phyloP scores from a whole-genome alignment of 2,888 invertebrate genomes.

The Erebia ligea region DNA sequence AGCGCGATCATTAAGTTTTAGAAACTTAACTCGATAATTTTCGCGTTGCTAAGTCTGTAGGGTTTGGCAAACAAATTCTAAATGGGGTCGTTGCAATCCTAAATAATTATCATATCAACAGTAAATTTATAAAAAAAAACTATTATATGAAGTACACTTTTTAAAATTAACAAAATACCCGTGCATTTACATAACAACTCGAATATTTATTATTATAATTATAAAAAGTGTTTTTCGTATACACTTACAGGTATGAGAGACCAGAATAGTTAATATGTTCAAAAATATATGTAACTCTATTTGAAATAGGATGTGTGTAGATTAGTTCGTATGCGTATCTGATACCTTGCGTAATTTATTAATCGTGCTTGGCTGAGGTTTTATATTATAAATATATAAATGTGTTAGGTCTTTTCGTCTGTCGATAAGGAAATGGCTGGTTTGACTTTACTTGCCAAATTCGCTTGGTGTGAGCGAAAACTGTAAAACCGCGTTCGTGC shows the following conservation, averaged over 20 bases:
- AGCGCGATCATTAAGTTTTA: neutral
- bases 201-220: conserved; percentile 45
- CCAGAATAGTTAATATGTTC: conserved; percentile 56
- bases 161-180: conserved; percentile 47
- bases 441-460: conserved; percentile 67
- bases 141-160: conserved; percentile 49
- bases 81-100: conserved; percentile 55
- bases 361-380: conserved; percentile 68
- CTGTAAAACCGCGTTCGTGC: conserved; percentile 3
- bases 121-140: conserved; percentile 42
- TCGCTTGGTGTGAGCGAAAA: conserved; percentile 67
- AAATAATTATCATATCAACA: conserved; percentile 55
- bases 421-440: conserved; percentile 45
- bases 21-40: neutral
- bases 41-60: conserved; percentile 9
- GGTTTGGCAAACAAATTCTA: conserved; percentile 19
- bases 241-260: conserved; percentile 68
- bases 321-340: conserved; percentile 56
- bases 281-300: conserved; percentile 49
- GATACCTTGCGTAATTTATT: conserved; percentile 52
- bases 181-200: conserved; percentile 47
- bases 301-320: conserved; percentile 56
- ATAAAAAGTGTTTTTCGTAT: conserved; percentile 50
- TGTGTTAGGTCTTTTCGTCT: conserved; percentile 35
- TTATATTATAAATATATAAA: conserved; percentile 40